Percentiles rank a stretch among this genome's conserved stretches.
phyloP scores from a whole-genome alignment of 2,888 invertebrate genomes.

The Acronicta psi region DNA sequence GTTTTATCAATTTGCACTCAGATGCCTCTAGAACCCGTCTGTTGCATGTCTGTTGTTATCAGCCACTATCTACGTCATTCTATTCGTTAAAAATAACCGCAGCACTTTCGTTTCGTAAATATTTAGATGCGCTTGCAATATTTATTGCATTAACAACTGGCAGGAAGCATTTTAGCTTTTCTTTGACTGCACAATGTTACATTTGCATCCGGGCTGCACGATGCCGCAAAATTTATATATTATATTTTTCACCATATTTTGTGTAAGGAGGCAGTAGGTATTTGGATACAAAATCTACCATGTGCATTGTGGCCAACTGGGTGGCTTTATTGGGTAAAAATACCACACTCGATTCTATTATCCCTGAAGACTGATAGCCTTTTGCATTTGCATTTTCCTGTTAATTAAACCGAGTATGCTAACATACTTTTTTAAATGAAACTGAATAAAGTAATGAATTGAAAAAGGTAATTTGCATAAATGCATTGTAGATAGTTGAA shows the following conservation, averaged over 20 bases:
- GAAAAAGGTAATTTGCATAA: too few relatives aligned
- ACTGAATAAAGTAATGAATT: background rate
- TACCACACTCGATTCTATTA: too few relatives aligned
- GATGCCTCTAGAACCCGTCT: constrained; percentile 1
- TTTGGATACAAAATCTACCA: too few relatives aligned
- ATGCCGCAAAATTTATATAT: too few relatives aligned
- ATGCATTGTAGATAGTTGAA: too few relatives aligned
- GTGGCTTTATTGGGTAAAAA: too few relatives aligned
- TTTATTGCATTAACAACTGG: background rate
- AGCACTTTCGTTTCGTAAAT: background rate
- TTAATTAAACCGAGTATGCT: constrained; percentile 11
- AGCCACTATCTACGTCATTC: constrained; percentile 3
- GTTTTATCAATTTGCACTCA: background rate
- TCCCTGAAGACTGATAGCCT: too few relatives aligned
- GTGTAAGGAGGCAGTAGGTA: too few relatives aligned
- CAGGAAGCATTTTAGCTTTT: background rate
- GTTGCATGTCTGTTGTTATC: background rate
- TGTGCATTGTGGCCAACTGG: too few relatives aligned
- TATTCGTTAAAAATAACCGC: constrained; percentile 9
- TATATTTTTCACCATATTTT: too few relatives aligned
- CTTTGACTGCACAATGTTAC: background rate
- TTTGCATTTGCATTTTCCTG: constrained; percentile 6
- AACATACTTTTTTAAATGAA: background rate
- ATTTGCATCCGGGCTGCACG: background rate
- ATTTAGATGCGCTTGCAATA: background rate